A percentile compares a stretch with the other conserved stretches of the same genome.
Evolutionary conservation across 2,888 invertebrate species (phyloP).

Genomic region (Bedellia somnulentella): DNA sequence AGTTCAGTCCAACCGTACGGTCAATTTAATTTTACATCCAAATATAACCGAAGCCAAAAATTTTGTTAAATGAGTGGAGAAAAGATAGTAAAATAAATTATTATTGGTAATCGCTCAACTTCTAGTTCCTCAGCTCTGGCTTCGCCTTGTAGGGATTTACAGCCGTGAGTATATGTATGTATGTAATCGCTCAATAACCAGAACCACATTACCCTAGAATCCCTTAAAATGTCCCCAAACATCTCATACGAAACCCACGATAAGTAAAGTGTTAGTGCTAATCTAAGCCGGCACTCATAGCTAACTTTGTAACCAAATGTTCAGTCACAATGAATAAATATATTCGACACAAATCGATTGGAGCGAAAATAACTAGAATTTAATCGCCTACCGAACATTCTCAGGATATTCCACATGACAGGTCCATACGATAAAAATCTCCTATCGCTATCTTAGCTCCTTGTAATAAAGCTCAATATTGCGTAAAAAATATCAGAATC

Average conservation of each 20-base stretch:
- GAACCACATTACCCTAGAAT: neutral
- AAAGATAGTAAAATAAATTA: too few species aligned
- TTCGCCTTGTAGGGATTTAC: too few species aligned
- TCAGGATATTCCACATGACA: constrained; percentile 47
- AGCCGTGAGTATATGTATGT: too few species aligned
- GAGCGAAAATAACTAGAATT: constrained; percentile 11
- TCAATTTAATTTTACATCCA: too few species aligned
- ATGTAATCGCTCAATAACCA: too few species aligned
- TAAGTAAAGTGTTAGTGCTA: neutral
- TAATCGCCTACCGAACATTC: constrained; percentile 41
- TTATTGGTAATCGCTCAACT: too few species aligned
- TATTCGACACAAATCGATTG: too few species aligned
- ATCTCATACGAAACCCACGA: neutral
- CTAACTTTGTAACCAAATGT: neutral
- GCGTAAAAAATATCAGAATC: constrained; percentile 20
- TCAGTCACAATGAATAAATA: too few species aligned
- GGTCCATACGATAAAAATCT: constrained; percentile 52
- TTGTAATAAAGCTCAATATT: constrained; percentile 11
- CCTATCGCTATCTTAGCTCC: constrained; percentile 30
- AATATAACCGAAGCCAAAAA: too few species aligned
- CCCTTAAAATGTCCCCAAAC: neutral
- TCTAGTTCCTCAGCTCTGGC: too few species aligned
- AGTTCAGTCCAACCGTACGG: too few species aligned
- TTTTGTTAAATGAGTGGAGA: too few species aligned
- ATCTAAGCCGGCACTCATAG: neutral